phyloP scores from a whole-genome alignment of 2,113 vertebrate genomes.

The Suncus etruscus region DNA sequence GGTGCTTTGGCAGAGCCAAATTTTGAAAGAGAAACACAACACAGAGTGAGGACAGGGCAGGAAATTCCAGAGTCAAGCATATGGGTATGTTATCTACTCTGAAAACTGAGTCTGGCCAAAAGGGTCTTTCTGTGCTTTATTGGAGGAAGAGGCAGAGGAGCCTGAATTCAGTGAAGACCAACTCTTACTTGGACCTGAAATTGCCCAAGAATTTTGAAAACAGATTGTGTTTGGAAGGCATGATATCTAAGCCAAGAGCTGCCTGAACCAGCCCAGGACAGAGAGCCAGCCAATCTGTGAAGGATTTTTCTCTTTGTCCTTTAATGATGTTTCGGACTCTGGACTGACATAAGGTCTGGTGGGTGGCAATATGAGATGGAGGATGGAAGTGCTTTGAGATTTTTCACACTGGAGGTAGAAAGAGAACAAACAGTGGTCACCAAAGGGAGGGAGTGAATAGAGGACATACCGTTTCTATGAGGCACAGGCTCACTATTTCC shows the following conservation, averaged over 20 bases:
- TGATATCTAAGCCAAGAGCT: conserved; percentile 64
- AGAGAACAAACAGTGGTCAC: conserved; percentile 13
- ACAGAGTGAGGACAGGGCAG: conserved; percentile 16
- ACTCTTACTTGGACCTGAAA: conserved; percentile 40
- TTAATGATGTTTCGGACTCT: conserved; percentile 60
- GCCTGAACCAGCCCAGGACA: conserved; percentile 65
- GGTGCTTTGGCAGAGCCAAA: conserved; percentile 31
- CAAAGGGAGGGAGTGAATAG: neutral
- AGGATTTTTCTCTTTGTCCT: conserved; percentile 3
- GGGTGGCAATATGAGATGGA: conserved; percentile 41
- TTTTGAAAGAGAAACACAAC: conserved; percentile 46
- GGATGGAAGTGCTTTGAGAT: neutral
- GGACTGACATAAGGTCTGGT: conserved; percentile 72
- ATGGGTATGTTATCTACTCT: neutral
- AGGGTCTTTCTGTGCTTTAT: neutral
- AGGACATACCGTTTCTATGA: neutral
- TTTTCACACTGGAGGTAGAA: conserved; percentile 50
- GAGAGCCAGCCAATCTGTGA: conserved; percentile 66
- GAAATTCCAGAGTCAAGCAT: conserved; percentile 23
- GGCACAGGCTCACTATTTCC: neutral
- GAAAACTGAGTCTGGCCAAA: conserved; percentile 7
- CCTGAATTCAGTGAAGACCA: conserved; percentile 7
- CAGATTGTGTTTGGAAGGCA: conserved; percentile 73
- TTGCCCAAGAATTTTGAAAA: conserved; percentile 64
- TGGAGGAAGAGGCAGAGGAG: neutral